A percentile compares a stretch with the other conserved stretches of the same genome.
These are phyloP conservation scores for Amiota communis DNA, from an alignment of 2,888 invertebrate species.

Conservation along the genomic window DNA sequence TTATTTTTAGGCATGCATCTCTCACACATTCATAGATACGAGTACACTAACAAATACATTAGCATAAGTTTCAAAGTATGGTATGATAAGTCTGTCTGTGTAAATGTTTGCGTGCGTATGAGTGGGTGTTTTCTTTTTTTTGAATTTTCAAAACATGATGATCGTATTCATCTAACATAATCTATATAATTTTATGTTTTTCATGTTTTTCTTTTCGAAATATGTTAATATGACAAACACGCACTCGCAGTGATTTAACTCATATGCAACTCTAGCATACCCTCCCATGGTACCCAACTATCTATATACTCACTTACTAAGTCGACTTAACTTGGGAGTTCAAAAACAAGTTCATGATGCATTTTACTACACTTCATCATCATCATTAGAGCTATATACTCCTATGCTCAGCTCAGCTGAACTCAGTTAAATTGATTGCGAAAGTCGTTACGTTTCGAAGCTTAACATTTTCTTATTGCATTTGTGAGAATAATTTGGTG, in stretches of 20 bases:
- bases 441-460: no score
- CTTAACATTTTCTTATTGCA: background rate
- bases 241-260: conserved; percentile 41
- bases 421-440: background rate
- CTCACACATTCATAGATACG: background rate
- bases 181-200: no score
- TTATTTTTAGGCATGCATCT: conserved; percentile 54
- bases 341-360: conserved; percentile 33
- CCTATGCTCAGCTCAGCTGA: background rate
- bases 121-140: conserved; percentile 12
- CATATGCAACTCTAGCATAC: background rate
- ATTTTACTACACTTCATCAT: conserved; percentile 10
- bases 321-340: background rate
- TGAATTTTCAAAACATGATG: no score
- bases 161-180: no score
- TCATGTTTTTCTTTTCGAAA: background rate
- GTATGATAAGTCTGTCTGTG: background rate
- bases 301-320: no score
- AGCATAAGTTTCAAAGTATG: background rate
- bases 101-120: background rate
- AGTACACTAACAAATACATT: background rate
- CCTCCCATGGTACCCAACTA: no score
- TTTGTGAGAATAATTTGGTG: conserved; percentile 33
- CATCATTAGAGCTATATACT: background rate
- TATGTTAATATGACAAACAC: conserved; percentile 58